Conservation (phyloP, 2,888 invertebrate species). For the Actias luna region DNA sequence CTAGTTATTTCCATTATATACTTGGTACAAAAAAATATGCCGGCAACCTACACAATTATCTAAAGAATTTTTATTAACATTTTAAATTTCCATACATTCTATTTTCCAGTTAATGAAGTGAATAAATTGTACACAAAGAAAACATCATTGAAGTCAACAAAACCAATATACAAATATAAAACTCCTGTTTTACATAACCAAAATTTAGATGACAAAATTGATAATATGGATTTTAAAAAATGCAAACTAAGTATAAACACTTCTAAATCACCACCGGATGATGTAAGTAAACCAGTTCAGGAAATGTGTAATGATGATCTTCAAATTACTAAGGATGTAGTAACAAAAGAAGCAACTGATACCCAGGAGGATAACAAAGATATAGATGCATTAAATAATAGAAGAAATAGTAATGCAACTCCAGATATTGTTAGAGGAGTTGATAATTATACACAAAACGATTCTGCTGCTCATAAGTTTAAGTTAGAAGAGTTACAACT, state of each 20-base stretch:
- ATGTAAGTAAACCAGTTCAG: slow-evolving; percentile 35
- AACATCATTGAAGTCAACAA: slow-evolving; percentile 46
- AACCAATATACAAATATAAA: slow-evolving; percentile 41
- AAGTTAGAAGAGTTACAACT: slow-evolving; percentile 86
- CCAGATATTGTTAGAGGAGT: slow-evolving; percentile 62
- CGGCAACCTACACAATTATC: too few species aligned
- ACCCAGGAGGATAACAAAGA: slow-evolving; percentile 22
- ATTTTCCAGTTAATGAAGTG: slow-evolving; percentile 29
- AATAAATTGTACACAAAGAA: slow-evolving; percentile 35
- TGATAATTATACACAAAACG: slow-evolving; percentile 64
- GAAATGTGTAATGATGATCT: slow-evolving; percentile 29
- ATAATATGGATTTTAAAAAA: slow-evolving; percentile 62
- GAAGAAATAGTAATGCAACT: slow-evolving; percentile 33
- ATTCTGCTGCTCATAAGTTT: slow-evolving; percentile 65
- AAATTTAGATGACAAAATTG: slow-evolving; percentile 57
- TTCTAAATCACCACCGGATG: slow-evolving; percentile 33
- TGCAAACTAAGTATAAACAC: slow-evolving; percentile 65
- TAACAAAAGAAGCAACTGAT: slow-evolving; percentile 21
- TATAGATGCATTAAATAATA: slow-evolving; percentile 22
- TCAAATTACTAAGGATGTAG: slow-evolving; percentile 31
- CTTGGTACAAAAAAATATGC: too few species aligned
- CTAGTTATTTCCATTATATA: too few species aligned
- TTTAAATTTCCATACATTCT: background rate
- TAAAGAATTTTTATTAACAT: too few species aligned
- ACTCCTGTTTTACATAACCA: slow-evolving; percentile 44